Percentiles rank a stretch among this genome's conserved stretches.
Conservation (phyloP, 2,888 invertebrate species). For the Aricia artaxerxes region DNA sequence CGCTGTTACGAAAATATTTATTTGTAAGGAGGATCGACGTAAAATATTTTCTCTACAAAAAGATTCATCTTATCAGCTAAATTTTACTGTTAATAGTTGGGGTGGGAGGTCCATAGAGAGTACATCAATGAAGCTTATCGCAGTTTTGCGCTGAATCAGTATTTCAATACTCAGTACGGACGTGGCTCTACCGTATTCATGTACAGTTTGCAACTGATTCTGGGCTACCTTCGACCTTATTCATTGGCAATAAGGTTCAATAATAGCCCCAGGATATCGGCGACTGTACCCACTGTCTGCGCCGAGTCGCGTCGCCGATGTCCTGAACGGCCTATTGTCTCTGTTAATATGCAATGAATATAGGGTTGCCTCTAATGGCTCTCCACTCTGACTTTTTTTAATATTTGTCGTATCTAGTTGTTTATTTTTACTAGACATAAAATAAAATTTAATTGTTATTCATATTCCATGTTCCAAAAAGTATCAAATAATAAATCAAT, state of each 20-base stretch:
- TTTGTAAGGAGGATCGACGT: background rate
- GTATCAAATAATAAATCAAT: no score
- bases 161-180: conserved; percentile 1
- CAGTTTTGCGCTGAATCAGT: conserved; percentile 13
- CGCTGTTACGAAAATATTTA: no score
- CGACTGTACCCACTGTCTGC: conserved; percentile 28
- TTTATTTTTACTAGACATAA: background rate
- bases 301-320: conserved; percentile 41
- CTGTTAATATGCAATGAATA: conserved; percentile 39
- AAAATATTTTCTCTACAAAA: background rate
- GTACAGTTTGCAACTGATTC: background rate
- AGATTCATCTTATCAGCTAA: background rate
- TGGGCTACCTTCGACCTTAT: background rate
- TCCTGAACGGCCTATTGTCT: conserved; percentile 52
- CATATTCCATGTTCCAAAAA: no score
- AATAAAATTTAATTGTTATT: no score
- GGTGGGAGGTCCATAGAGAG: background rate
- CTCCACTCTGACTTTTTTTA: background rate
- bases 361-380: conserved; percentile 45
- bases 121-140: background rate
- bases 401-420: background rate
- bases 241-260: background rate
- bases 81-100: background rate
- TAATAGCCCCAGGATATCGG: conserved; percentile 33
- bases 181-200: conserved; percentile 1